Evolutionary conservation across 2,113 vertebrate species (phyloP).

Genomic region (Gasterosteus nipponicus): DNA sequence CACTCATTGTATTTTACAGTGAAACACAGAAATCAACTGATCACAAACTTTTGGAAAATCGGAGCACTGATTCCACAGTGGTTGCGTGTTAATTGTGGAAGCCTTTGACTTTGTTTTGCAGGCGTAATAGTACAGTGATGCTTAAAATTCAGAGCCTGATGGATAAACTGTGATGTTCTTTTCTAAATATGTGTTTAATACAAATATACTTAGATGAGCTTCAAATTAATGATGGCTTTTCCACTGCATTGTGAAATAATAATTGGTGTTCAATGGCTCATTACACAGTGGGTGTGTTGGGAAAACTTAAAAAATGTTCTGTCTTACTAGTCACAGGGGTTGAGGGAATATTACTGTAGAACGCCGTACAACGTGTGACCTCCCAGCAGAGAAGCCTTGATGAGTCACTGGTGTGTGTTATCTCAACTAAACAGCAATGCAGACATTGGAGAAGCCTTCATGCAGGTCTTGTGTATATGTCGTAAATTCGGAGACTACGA

Average conservation of each 20-base stretch:
- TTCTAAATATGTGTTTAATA: constrained; percentile 17
- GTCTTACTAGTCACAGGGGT: too few species aligned
- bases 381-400: too few species aligned
- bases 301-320: too few species aligned
- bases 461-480: too few species aligned
- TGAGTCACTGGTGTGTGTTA: too few species aligned
- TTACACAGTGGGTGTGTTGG: not conserved
- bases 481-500: too few species aligned
- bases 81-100: not conserved
- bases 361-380: too few species aligned
- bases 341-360: too few species aligned
- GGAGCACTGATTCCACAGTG: not conserved
- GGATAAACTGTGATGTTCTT: constrained; percentile 3
- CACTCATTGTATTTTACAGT: not conserved
- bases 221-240: constrained; percentile 9
- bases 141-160: not conserved
- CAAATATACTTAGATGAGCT: constrained; percentile 4
- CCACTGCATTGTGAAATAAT: not conserved
- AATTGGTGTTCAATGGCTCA: constrained; percentile 17
- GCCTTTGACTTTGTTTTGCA: not conserved
- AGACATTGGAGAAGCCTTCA: too few species aligned
- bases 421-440: too few species aligned
- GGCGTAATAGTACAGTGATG: not conserved
- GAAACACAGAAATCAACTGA: not conserved
- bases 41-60: not conserved